Conservation (phyloP, 2,888 invertebrate genomes). For the Napeogenes inachia region DNA sequence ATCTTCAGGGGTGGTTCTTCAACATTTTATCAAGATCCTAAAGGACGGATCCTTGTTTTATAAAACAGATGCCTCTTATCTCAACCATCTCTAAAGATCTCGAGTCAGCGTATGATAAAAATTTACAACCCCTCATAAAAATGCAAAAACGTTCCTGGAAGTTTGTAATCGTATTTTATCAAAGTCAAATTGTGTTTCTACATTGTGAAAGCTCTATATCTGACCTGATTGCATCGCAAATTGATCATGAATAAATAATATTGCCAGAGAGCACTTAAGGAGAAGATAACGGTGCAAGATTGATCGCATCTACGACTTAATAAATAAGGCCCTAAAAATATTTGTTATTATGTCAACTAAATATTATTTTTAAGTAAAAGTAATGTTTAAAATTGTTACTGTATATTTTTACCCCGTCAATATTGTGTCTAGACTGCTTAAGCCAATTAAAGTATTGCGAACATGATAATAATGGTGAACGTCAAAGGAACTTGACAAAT, state of each 20-base stretch:
- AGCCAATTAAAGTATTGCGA: too few relatives aligned
- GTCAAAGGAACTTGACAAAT: too few relatives aligned
- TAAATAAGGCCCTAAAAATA: conserved; percentile 5
- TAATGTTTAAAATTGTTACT: too few relatives aligned
- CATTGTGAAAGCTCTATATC: conserved; percentile 54
- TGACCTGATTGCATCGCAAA: conserved; percentile 74
- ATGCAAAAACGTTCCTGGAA: conserved; percentile 45
- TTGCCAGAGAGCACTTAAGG: conserved; percentile 53
- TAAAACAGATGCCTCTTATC: conserved; percentile 7
- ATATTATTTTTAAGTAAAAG: neutral
- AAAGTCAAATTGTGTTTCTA: conserved; percentile 64
- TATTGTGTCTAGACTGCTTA: too few relatives aligned
- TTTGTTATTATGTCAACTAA: neutral
- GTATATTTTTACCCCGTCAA: too few relatives aligned
- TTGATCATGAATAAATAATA: conserved; percentile 77
- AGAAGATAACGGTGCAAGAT: conserved; percentile 36
- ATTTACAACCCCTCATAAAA: conserved; percentile 45
- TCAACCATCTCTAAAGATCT: conserved; percentile 3
- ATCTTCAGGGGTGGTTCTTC: neutral
- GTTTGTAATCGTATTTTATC: conserved; percentile 63
- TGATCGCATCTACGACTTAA: conserved; percentile 25
- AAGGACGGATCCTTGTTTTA: neutral
- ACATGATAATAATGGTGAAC: too few relatives aligned
- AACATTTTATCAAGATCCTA: conserved; percentile 3
- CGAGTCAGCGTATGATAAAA: conserved; percentile 24